Evolutionary conservation across 1,140 invertebrate genomes (phyloP), one percentile per base, ranked within the genome.

Genomic region (Epicauta chinensis): DNA sequence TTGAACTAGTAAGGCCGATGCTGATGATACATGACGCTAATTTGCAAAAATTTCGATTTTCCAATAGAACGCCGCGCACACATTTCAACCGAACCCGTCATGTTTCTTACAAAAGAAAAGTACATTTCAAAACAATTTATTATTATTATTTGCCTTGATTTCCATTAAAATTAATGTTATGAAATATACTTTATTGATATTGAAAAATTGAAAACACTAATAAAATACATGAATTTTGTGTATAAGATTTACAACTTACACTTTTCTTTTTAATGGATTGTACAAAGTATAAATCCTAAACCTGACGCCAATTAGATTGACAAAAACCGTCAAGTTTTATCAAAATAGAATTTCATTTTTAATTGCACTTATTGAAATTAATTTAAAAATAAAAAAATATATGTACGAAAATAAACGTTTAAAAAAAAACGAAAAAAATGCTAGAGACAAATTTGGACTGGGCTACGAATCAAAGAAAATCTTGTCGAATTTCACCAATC

Each of bases 151-250:
- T 41, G 7, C 16, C n/a, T 11, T 23, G 31, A 12, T 31, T 14
- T 15, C 7, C 7, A 23, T 7, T 7, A 23, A 23, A 23, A 23
- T 23, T 23, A 36, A 29, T 51, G 49, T 59, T 47, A 37, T 38
- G 51, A 51, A 55, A 51, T 39, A 42, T 55, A 57, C 46, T 45
- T 48, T 47, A 31, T 23, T 23, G 23, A 23, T 23, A n/a, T 23
- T 23, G 17, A 16, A 43, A 55, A 51, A 30, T 36, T 48, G 39
- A 46, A 56, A 56, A 56, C 53, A 53, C 39, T 56, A 58, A 55
- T 54, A 56, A 56, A 59, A 59, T 53, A 60, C 58, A 60, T 46
- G 36, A 45, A 59, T 48, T 37, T 55, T 15, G 16, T 15, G 3
- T 23, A 23, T 23, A 23, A 39, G 29, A 31, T 52, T 56, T 35